Evolutionary conservation across 2,113 vertebrate species (phyloP).

Genomic region (Hipposideros armiger): DNA sequence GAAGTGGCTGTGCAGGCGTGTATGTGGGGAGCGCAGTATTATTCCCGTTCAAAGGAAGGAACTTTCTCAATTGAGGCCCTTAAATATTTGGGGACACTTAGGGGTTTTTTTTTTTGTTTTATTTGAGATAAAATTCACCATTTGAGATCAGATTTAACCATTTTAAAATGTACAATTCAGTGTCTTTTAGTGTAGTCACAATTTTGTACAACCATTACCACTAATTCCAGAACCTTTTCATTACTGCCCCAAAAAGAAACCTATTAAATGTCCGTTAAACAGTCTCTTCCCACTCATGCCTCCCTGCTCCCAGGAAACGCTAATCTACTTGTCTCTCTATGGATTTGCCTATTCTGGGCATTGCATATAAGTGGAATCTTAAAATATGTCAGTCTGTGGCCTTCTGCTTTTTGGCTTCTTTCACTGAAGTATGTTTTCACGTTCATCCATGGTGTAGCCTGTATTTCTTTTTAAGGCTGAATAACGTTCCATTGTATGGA

Average conservation of each 20-base stretch:
- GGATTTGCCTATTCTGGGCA: neutral
- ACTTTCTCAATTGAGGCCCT: neutral
- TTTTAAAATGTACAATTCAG: neutral
- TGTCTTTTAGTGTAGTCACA: neutral
- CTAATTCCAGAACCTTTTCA: neutral
- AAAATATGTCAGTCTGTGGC: accelerated
- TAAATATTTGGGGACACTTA: neutral
- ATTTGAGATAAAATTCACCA: neutral
- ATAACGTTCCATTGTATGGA: neutral
- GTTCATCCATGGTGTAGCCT: neutral
- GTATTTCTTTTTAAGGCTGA: neutral
- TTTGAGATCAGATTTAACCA: neutral
- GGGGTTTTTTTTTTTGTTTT: neutral
- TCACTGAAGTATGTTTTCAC: neutral
- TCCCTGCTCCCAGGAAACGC: accelerated
- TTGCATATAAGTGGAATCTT: neutral
- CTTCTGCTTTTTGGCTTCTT: neutral
- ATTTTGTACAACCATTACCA: neutral
- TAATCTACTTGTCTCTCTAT: neutral
- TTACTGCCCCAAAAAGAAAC: neutral
- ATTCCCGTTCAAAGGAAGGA: neutral
- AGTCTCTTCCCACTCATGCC: too few relatives aligned
- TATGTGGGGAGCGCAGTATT: neutral
- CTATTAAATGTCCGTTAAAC: neutral
- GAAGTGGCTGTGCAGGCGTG: accelerated